phyloP scores from a whole-genome alignment of 2,113 vertebrate genomes.

The Oryzias melastigma region DNA sequence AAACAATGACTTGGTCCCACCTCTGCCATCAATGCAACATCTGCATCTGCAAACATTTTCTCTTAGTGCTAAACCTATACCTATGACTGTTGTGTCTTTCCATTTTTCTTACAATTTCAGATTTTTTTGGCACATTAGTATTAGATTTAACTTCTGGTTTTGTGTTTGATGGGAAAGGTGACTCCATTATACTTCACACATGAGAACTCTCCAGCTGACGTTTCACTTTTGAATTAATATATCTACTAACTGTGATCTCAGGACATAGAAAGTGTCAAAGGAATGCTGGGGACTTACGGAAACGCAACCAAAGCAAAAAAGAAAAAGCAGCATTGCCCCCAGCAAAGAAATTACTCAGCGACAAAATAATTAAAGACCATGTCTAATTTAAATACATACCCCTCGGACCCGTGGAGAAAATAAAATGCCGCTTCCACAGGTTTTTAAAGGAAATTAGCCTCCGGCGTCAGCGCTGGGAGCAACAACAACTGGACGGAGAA shows the following conservation, averaged over 20 bases:
- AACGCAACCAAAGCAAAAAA: constrained; percentile 64
- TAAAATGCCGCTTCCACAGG: constrained; percentile 51
- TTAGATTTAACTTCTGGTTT: constrained; percentile 3
- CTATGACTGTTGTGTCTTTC: no score
- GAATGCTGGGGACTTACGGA: constrained; percentile 58
- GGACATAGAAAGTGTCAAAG: constrained; percentile 29
- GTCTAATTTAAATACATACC: constrained; percentile 72
- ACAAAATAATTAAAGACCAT: constrained; percentile 78
- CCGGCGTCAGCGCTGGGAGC: constrained; percentile 11
- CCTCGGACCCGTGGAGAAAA: constrained; percentile 54
- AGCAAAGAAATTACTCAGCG: constrained; percentile 67
- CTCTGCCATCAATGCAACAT: no score
- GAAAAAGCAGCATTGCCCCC: constrained; percentile 41
- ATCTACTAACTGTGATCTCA: constrained; percentile 17
- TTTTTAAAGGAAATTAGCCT: constrained; percentile 49
- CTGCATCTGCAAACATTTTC: no score
- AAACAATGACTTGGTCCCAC: no score
- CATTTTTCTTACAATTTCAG: no score
- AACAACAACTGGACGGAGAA: constrained; percentile 30
- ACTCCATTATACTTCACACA: constrained; percentile 8
- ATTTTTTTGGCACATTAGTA: constrained; percentile 20
- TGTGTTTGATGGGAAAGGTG: background rate
- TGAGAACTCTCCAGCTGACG: constrained; percentile 53
- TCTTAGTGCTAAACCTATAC: no score
- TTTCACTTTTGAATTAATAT: constrained; percentile 62